phyloP scores from a whole-genome alignment of 2,888 invertebrate genomes.

The Taphrorychus bicolor region DNA sequence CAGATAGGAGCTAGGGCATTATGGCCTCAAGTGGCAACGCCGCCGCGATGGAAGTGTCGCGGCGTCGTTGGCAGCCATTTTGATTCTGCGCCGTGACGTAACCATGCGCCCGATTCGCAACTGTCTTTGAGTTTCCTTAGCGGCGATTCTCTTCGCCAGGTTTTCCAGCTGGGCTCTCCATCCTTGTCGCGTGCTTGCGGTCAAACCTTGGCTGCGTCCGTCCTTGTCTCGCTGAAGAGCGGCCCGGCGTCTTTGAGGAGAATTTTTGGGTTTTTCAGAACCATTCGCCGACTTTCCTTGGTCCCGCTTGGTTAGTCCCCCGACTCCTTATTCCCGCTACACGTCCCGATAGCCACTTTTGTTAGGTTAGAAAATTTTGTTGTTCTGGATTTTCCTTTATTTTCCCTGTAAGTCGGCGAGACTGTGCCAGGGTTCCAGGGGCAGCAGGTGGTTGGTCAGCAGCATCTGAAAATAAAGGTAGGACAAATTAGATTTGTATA shows the following conservation, averaged over 20 bases:
- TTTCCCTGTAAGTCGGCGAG: constrained; percentile 5
- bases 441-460: neutral
- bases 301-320: constrained; percentile 17
- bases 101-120: constrained; percentile 30
- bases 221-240: constrained; percentile 18
- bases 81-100: constrained; percentile 38
- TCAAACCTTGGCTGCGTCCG: neutral
- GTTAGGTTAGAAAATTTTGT: neutral
- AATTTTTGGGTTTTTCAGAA: constrained; percentile 33
- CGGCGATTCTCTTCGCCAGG: constrained; percentile 29
- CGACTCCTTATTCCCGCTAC: neutral
- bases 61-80: constrained; percentile 37
- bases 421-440: neutral
- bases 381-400: neutral
- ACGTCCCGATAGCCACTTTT: neutral
- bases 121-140: constrained; percentile 36
- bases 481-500: neutral
- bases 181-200: neutral
- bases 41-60: constrained; percentile 15
- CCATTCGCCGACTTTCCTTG: constrained; percentile 40
- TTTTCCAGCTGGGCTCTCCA: constrained; percentile 23
- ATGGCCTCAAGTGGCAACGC: constrained; percentile 14
- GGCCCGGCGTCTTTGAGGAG: constrained; percentile 22
- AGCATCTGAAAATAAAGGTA: neutral
- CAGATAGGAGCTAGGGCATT: no score